Percentiles rank a stretch among this genome's conserved stretches.
Evolutionary conservation across 2,113 vertebrate genomes (phyloP).

Genomic region (Leptosomus discolor): DNA sequence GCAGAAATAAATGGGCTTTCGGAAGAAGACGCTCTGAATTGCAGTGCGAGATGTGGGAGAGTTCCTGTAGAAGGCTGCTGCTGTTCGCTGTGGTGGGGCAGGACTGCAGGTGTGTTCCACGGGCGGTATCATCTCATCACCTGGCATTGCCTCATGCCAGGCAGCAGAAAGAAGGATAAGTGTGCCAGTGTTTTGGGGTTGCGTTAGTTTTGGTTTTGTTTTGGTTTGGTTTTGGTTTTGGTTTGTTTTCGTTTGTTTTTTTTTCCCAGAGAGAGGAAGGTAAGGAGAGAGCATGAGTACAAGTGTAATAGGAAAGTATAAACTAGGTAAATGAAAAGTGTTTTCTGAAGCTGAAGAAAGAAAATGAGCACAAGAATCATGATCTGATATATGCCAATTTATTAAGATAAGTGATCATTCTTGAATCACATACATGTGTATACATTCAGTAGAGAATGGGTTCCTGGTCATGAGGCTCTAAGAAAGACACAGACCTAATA

Average conservation of each 20-base stretch:
- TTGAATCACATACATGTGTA: not conserved
- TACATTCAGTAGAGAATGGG: not conserved
- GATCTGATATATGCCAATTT: not conserved
- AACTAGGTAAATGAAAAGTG: not conserved
- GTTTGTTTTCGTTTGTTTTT: not conserved
- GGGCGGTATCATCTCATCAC: not conserved
- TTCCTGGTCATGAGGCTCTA: not conserved
- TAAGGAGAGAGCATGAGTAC: not conserved
- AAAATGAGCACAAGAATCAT: not conserved
- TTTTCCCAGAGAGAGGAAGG: not conserved
- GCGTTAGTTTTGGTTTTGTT: not conserved
- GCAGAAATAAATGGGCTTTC: not conserved
- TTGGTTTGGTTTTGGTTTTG: not conserved
- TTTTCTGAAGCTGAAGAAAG: not conserved
- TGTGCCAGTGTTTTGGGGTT: not conserved
- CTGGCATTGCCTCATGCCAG: not conserved
- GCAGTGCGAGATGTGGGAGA: not conserved
- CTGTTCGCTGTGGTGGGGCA: not conserved
- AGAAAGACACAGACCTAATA: not conserved
- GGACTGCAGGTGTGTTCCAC: not conserved
- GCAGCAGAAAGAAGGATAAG: not conserved
- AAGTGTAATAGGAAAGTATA: not conserved
- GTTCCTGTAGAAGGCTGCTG: not conserved
- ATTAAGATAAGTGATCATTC: not conserved
- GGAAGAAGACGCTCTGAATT: not conserved